phyloP scores from a whole-genome alignment of 2,797 vertebrate species.

The Chrosomus eos region DNA sequence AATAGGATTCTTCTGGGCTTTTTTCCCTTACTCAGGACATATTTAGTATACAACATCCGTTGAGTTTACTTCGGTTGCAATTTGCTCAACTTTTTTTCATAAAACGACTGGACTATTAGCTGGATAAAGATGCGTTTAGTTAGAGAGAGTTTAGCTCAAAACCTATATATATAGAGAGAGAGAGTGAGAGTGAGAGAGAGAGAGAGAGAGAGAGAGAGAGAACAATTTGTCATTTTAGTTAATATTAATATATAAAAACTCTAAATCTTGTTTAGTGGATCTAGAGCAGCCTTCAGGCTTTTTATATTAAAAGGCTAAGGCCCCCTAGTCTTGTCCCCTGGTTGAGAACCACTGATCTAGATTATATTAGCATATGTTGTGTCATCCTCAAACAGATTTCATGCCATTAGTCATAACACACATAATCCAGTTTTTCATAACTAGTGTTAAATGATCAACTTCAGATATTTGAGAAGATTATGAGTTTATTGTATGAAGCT shows the following conservation, averaged over 20 bases:
- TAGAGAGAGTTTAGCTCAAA: no score
- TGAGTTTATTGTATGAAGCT: slow-evolving; percentile 87
- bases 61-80: no score
- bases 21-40: no score
- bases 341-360: neutral
- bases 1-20: no score
- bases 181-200: no score
- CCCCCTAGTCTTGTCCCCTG: neutral
- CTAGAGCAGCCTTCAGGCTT: neutral
- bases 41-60: no score
- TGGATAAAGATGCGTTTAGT: no score
- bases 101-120: no score
- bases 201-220: no score
- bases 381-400: neutral
- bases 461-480: slow-evolving; percentile 64
- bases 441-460: neutral
- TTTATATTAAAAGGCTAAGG: neutral
- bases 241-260: neutral
- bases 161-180: no score
- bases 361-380: neutral
- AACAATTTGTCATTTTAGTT: neutral
- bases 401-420: no score
- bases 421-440: neutral
- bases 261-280: neutral
- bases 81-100: no score